Evolutionary conservation across 2,888 invertebrate species (phyloP).

Genomic region (Melolontha melolontha): DNA sequence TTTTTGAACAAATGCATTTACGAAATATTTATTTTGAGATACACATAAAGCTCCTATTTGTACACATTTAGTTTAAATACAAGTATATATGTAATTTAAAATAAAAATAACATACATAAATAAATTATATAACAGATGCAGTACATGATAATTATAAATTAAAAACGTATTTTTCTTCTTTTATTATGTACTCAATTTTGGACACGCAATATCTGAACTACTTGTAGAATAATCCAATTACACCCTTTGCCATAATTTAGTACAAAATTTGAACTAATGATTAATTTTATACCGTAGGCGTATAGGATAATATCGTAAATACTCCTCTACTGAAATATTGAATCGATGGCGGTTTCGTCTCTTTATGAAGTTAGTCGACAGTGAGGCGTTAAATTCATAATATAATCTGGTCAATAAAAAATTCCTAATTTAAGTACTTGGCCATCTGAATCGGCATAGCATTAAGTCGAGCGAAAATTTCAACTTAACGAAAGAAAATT

Average conservation of each 20-base stretch:
- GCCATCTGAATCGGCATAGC: conserved; percentile 12
- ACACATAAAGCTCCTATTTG: no score
- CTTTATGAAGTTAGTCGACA: conserved; percentile 38
- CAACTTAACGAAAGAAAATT: no score
- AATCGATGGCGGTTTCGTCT: conserved; percentile 37
- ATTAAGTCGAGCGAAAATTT: neutral
- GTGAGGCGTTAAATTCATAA: conserved; percentile 38
- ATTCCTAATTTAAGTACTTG: conserved; percentile 35
- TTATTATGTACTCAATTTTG: no score
- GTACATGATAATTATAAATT: no score
- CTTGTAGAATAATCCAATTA: conserved; percentile 18
- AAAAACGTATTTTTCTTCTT: no score
- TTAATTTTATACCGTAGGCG: conserved; percentile 38
- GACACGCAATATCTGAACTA: neutral
- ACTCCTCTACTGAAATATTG: conserved; percentile 23
- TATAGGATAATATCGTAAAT: conserved; percentile 29
- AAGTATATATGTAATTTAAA: no score
- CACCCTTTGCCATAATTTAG: conserved; percentile 15
- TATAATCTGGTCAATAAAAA: conserved; percentile 27
- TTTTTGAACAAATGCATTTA: no score
- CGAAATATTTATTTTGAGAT: no score
- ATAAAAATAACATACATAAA: no score
- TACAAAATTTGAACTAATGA: conserved; percentile 29
- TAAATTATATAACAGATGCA: no score
- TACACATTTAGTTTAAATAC: no score